These are phyloP conservation scores for Lampropteryx suffumata DNA, from an alignment of 2,888 invertebrate genomes.

Conservation along the genomic window DNA sequence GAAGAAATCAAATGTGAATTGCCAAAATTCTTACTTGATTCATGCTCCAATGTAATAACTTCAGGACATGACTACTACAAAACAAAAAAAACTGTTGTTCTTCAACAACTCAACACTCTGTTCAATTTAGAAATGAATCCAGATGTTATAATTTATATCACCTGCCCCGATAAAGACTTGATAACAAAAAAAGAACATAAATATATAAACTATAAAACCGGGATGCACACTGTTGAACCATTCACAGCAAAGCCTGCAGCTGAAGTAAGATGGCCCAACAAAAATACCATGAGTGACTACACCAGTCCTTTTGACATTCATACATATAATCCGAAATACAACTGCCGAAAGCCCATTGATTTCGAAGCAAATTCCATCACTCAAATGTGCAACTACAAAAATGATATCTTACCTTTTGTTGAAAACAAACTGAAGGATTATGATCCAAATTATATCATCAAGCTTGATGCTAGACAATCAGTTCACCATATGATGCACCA, in stretches of 20 bases:
- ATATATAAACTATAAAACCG: constrained; percentile 57
- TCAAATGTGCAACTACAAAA: constrained; percentile 78
- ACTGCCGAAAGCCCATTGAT: constrained; percentile 73
- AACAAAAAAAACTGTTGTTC: constrained; percentile 50
- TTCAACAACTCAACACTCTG: constrained; percentile 58
- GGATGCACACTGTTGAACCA: constrained; percentile 40
- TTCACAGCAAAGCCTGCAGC: constrained; percentile 39
- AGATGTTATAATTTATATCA: constrained; percentile 81
- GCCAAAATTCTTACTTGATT: constrained; percentile 62
- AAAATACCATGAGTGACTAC: constrained; percentile 53
- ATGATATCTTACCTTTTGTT: constrained; percentile 65
- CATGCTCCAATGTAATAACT: constrained; percentile 51
- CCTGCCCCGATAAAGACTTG: constrained; percentile 80
- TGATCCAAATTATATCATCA: constrained; percentile 80
- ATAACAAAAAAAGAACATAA: constrained; percentile 61
- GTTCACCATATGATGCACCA: constrained; percentile 74
- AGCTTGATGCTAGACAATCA: constrained; percentile 81
- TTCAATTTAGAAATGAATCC: constrained; percentile 62
- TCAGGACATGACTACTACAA: constrained; percentile 42
- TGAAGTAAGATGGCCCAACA: constrained; percentile 61
- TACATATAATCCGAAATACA: constrained; percentile 65
- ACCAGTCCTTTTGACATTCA: constrained; percentile 45
- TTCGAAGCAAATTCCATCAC: constrained; percentile 63
- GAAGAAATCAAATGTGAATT: constrained; percentile 51
- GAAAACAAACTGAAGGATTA: constrained; percentile 77